Conservation (phyloP, 2,888 invertebrate species). For the Polymixis flavicincta region DNA sequence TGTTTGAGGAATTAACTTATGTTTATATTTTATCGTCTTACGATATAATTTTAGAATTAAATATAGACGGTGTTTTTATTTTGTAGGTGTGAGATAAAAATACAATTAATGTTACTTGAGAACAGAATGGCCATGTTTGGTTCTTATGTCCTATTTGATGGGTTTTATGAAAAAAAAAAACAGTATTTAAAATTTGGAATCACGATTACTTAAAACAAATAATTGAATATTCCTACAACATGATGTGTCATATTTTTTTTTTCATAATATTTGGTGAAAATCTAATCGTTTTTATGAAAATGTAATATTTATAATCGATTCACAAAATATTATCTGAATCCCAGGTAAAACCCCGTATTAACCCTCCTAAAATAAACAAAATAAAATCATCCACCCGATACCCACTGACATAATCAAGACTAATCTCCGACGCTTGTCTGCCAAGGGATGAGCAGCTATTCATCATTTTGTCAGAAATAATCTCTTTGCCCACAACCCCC, state of each 20-base stretch:
- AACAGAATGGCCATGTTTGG: neutral
- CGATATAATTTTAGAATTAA: conserved; percentile 1
- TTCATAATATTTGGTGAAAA: neutral
- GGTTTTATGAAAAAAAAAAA: neutral
- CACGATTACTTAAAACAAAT: neutral
- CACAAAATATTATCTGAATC: neutral
- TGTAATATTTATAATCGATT: neutral
- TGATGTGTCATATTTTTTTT: too few species aligned
- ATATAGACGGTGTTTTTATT: neutral
- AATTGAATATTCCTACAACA: neutral
- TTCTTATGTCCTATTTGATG: neutral
- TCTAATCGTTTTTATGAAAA: neutral
- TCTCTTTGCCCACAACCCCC: conserved; percentile 6
- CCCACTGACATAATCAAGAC: conserved; percentile 27
- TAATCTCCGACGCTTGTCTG: conserved; percentile 31
- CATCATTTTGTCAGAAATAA: conserved; percentile 56
- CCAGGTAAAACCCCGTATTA: neutral
- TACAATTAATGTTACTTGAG: neutral
- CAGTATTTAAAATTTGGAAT: neutral
- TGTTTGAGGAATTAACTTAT: neutral
- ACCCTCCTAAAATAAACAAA: neutral
- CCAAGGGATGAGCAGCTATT: conserved; percentile 13
- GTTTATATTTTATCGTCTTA: conserved; percentile 6
- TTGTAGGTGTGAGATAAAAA: neutral
- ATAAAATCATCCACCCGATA: neutral